Evolutionary conservation across 2,888 invertebrate genomes (phyloP).

Genomic region (Pristionchus japonicus): DNA sequence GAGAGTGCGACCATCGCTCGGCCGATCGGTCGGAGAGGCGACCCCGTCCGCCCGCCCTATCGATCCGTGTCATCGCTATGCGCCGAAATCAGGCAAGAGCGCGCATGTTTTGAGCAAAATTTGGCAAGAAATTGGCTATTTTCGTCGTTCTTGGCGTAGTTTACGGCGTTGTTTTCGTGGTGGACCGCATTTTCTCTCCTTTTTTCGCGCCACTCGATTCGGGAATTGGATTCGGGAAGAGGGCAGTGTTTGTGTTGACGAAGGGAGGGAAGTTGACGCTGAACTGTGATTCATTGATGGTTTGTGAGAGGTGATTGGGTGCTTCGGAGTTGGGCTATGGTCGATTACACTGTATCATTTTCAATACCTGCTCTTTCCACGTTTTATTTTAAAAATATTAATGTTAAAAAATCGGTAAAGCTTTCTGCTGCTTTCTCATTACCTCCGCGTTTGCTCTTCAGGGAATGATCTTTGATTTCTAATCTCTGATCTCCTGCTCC

Average conservation of each 20-base stretch:
- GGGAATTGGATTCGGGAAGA: neutral
- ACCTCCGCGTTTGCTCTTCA: too few species aligned
- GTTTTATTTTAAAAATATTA: too few species aligned
- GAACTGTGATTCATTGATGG: neutral
- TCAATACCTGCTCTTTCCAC: too few species aligned
- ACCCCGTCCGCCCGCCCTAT: too few species aligned
- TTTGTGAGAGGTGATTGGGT: neutral
- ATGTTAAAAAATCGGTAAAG: too few species aligned
- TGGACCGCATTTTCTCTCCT: neutral
- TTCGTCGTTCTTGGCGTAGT: neutral
- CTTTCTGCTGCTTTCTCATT: neutral
- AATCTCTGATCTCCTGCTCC: neutral
- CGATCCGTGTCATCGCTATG: conserved; percentile 28
- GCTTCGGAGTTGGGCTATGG: neutral
- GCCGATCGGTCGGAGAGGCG: too few species aligned
- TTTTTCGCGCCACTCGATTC: neutral
- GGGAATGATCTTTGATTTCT: neutral
- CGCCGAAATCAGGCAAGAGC: neutral
- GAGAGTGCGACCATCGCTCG: too few species aligned
- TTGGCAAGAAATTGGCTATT: neutral
- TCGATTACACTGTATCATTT: neutral
- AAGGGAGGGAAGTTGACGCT: neutral
- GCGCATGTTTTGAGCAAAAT: neutral
- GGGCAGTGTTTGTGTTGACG: neutral
- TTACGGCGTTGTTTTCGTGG: neutral